Percentiles rank a stretch among this genome's conserved stretches.
These are phyloP conservation scores for Anser cygnoides DNA, from an alignment of 2,113 vertebrate genomes.

Conservation along the genomic window DNA sequence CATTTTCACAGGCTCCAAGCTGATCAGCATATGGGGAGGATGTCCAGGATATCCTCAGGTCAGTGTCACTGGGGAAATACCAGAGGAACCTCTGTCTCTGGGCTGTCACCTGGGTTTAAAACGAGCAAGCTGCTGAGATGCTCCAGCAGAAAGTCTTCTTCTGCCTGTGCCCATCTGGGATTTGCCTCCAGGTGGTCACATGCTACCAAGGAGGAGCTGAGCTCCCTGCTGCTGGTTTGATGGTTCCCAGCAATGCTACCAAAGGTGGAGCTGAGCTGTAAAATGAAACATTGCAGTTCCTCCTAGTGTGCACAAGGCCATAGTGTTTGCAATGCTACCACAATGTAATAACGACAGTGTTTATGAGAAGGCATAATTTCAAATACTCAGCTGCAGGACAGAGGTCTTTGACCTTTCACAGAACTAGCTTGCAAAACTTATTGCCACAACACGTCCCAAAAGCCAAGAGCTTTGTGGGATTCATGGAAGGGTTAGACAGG, in stretches of 20 bases:
- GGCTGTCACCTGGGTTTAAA: background rate
- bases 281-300: background rate
- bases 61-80: background rate
- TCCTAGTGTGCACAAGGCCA: slow-evolving; percentile 11
- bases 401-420: slow-evolving; percentile 28
- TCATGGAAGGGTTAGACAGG: background rate
- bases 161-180: background rate
- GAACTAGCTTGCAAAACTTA: slow-evolving; percentile 29
- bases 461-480: slow-evolving; percentile 20
- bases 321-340: background rate
- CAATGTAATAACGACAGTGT: background rate
- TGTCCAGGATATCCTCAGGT: background rate
- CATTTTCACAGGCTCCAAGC: background rate
- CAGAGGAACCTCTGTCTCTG: background rate
- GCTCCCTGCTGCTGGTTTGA: background rate
- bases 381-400: background rate
- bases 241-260: background rate
- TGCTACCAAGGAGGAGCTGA: fast-evolving
- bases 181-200: background rate
- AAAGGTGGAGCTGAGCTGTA: background rate
- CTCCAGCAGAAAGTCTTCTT: background rate
- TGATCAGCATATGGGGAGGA: background rate
- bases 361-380: background rate
- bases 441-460: background rate
- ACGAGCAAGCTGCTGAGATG: background rate